A percentile compares a stretch with the other conserved stretches of the same genome.
phyloP scores from a whole-genome alignment of 2,797 vertebrate species.

The Hoplostethus mediterraneus region DNA sequence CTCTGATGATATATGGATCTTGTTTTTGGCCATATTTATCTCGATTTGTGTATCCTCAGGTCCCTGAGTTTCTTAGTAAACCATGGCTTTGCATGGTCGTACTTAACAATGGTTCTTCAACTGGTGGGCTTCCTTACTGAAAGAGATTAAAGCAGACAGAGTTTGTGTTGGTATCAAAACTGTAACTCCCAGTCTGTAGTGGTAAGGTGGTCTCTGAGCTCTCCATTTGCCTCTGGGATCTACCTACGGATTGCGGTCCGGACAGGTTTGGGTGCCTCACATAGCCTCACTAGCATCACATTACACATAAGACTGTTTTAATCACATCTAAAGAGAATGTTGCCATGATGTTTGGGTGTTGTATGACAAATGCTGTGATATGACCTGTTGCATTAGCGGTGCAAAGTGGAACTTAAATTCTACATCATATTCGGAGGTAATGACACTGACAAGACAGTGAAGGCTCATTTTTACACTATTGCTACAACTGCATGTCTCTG shows the following conservation, averaged over 20 bases:
- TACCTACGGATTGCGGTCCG: constrained; percentile 3
- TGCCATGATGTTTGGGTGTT: background rate
- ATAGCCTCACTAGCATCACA: background rate
- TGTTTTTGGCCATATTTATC: constrained; percentile 4
- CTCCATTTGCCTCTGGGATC: constrained; percentile 7
- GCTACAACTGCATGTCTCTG: constrained; percentile 9
- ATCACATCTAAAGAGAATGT: background rate
- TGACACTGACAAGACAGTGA: background rate
- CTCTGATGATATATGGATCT: background rate
- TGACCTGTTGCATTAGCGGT: background rate
- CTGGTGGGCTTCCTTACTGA: background rate
- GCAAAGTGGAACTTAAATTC: background rate
- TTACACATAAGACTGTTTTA: background rate
- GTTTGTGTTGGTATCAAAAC: constrained; percentile 5
- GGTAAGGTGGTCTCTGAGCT: background rate
- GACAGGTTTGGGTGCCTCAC: background rate
- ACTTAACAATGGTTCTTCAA: constrained; percentile 2
- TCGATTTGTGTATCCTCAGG: background rate
- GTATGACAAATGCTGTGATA: background rate
- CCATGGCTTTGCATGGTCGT: background rate
- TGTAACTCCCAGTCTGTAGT: constrained; percentile 3
- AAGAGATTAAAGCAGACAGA: constrained; percentile 6
- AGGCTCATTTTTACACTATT: constrained; percentile 5
- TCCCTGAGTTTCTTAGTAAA: background rate
- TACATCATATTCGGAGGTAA: no score